Evolutionary conservation across 2,797 vertebrate genomes (phyloP), one percentile per base, ranked within the genome.

Genomic region (Anniella stebbinsi): DNA sequence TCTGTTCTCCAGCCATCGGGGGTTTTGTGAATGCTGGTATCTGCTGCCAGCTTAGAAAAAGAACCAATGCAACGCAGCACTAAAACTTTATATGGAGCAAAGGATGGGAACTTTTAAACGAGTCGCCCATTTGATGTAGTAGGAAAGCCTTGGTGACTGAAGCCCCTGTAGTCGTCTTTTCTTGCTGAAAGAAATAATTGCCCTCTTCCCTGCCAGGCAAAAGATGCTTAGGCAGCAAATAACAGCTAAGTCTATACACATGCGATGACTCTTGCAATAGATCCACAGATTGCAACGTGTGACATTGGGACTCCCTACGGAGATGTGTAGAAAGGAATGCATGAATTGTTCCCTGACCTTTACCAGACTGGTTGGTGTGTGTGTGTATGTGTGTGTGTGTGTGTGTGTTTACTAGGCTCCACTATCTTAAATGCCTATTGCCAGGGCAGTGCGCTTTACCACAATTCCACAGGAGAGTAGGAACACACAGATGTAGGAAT

Each of bases 41-140:
- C 33, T 80, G 54, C 25, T 0, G 0, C 63, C 72, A n/a, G 45
- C 66, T 60, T 72, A n/a, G 30, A 69, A 63, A 92, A 76, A 73
- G 28, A 84, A n/a, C 66, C 57, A 0, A 18, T 89, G 75, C 66
- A 87, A 73, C 15, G 12, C 23, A 23, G 2, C 12, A 51, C 3
- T 87, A 87, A 90, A 90, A 82, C 17, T 82, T 72, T 66, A 88
- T 67, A 33, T n/a, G 70, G 80, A 67, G 51, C 30, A 73, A 70
- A 67, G 17, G 3, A 15, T 0, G 21, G 21, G 21, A 9, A 60
- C 60, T 86, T 81, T 86, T 18, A 82, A 86, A 33, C 30, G 18
- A n/a, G 10, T 36, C 18, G 33, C 76, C n/a, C 15, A 11, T 38
- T 89, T 84, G 69, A 85, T 78, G 78, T 11, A 5, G 3, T 75